A percentile compares a stretch with the other conserved stretches of the same genome.
Evolutionary conservation across 1,140 invertebrate species (phyloP).

Genomic region (Temnothorax curvispinosus): DNA sequence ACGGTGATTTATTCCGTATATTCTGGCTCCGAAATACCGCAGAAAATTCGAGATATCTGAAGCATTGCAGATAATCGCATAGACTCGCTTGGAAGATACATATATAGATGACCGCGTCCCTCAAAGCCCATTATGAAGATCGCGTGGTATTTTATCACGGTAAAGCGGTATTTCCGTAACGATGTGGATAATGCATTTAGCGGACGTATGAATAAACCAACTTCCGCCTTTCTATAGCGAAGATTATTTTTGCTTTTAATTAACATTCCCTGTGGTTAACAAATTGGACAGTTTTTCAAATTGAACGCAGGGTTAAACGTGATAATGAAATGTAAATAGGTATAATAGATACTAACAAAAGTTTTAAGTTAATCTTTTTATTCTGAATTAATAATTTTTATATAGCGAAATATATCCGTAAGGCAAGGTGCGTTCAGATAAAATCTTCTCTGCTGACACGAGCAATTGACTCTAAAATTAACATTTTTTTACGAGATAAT

Average conservation of each 20-base stretch:
- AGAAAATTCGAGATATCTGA: slow-evolving; percentile 42
- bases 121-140: not conserved
- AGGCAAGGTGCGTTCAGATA: not conserved
- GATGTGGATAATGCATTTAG: not conserved
- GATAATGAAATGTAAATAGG: not conserved
- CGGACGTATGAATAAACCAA: not conserved
- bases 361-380: not conserved
- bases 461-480: slow-evolving; percentile 16
- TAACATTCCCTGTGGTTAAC: not conserved
- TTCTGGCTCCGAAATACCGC: not conserved
- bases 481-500: not conserved
- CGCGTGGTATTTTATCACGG: not conserved
- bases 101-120: not conserved
- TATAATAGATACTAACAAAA: not conserved
- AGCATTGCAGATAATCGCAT: slow-evolving; percentile 13
- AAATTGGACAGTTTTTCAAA: not conserved
- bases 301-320: not conserved
- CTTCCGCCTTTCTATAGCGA: not conserved
- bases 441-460: not conserved
- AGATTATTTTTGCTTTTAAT: not conserved
- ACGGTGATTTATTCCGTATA: slow-evolving; percentile 17
- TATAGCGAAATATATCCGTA: not conserved
- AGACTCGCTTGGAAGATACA: not conserved
- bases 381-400: not conserved
- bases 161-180: not conserved